Percentiles rank a stretch among this genome's conserved stretches.
Evolutionary conservation across 2,888 invertebrate species (phyloP).

Genomic region (Craniophora ligustri): DNA sequence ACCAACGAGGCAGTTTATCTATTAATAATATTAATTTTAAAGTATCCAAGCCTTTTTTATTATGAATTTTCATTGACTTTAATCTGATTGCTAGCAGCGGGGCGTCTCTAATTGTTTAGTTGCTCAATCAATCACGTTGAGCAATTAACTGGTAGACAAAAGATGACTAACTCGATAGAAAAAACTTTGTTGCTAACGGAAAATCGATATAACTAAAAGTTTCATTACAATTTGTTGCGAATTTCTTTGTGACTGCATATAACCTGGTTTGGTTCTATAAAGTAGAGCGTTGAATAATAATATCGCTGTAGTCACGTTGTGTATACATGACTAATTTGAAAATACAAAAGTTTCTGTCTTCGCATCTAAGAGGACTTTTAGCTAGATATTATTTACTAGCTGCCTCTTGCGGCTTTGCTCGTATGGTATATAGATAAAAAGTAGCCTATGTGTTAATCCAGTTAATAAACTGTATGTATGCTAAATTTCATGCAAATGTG

Average conservation of each 20-base stretch:
- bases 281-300: slow-evolving; percentile 18
- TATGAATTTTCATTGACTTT: slow-evolving; percentile 25
- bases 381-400: too few relatives aligned
- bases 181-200: slow-evolving; percentile 28
- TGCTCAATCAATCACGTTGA: slow-evolving; percentile 44
- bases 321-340: background rate
- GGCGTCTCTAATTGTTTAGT: slow-evolving; percentile 32
- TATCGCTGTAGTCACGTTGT: background rate
- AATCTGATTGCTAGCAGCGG: slow-evolving; percentile 21
- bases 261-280: background rate
- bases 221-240: slow-evolving; percentile 17
- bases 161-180: slow-evolving; percentile 27
- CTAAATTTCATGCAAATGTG: too few relatives aligned
- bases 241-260: background rate
- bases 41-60: slow-evolving; percentile 1
- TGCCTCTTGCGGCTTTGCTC: too few relatives aligned
- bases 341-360: too few relatives aligned
- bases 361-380: too few relatives aligned
- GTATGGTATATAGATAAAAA: too few relatives aligned
- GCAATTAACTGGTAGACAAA: slow-evolving; percentile 36
- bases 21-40: too few relatives aligned
- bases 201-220: slow-evolving; percentile 12
- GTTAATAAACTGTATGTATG: too few relatives aligned
- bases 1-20: too few relatives aligned
- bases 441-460: too few relatives aligned